Evolutionary conservation across 2,888 invertebrate species (phyloP), one percentile per base, ranked within the genome.

Genomic region (Eremobia ochroleuca): DNA sequence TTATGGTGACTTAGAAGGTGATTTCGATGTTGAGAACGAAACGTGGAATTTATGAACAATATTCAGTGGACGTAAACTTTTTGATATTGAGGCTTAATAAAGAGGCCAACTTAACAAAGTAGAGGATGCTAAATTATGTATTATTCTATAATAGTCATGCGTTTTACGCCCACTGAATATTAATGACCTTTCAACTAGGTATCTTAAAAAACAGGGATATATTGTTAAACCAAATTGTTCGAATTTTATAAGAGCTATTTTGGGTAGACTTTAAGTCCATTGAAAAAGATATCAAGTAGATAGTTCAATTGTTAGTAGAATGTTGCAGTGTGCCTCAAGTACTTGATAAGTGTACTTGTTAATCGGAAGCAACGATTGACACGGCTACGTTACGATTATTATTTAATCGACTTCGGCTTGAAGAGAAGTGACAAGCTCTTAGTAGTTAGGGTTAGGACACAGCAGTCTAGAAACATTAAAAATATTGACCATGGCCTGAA

Each of bases 251-350:
- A 55, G 76, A 67, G 62, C 76, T 73, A 70, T 82, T 82, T 88
- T 87, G 79, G 79, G 62, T 66, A 86, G 79, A 82, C 71, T 76
- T 62, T 67, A 64, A 62, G 76, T 85, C 79, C 75, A 75, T 65
- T 78, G 76, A 73, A 46, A 78, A 79, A 82, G 79, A 88, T 84
- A 86, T 80, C 81, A 72, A 87, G 87, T 85, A 85, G 88, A 86
- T 88, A 81, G 83, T 78, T 81, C 69, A 77, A 78, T 83, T 78
- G 69, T 73, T 76, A 76, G 75, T 52, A 73, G 58, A 86, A 75
- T 82, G 73, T 73, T 62, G 81, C 71, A 65, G 79, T 66, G 81
- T 83, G 77, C 74, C 80, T 82, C 82, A 52, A 74, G 67, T 79
- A 73, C 83, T 73, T 62, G 71, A 49, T 59, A 55, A 67, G 76